Conservation (phyloP, 2,888 invertebrate genomes). For the Laspeyria flexula region DNA sequence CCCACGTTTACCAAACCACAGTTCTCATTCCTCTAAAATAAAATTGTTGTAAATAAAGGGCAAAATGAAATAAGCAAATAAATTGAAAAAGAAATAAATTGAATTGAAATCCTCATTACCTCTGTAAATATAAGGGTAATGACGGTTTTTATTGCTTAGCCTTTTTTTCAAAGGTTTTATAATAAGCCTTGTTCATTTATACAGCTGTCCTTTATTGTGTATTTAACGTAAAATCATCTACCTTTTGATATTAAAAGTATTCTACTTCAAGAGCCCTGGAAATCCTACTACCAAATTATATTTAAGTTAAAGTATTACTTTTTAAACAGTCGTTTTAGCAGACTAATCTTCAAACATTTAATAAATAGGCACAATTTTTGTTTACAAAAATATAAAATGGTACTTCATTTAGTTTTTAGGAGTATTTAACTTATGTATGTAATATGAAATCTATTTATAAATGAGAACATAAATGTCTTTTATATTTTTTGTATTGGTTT, state of each 20-base stretch:
- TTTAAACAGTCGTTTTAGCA: too few relatives aligned
- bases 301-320: too few relatives aligned
- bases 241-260: constrained; percentile 8
- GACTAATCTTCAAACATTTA: too few relatives aligned
- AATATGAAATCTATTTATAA: too few relatives aligned
- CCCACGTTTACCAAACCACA: not conserved
- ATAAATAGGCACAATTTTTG: too few relatives aligned
- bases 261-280: constrained; percentile 1
- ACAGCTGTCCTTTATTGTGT: constrained; percentile 12
- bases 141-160: constrained; percentile 26
- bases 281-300: too few relatives aligned
- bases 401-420: too few relatives aligned
- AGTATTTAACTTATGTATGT: too few relatives aligned
- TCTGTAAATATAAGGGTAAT: constrained; percentile 27
- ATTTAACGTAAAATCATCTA: constrained; percentile 7
- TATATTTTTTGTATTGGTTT: too few relatives aligned
- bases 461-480: too few relatives aligned
- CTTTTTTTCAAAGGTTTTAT: constrained; percentile 20
- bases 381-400: too few relatives aligned
- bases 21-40: constrained; percentile 1
- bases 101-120: constrained; percentile 29
- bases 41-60: constrained; percentile 12
- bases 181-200: constrained; percentile 20
- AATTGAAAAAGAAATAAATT: constrained; percentile 28
- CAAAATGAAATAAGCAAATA: constrained; percentile 15